These are phyloP conservation scores for Diplodus sargus DNA, from an alignment of 2,797 vertebrate genomes.

Conservation along the genomic window DNA sequence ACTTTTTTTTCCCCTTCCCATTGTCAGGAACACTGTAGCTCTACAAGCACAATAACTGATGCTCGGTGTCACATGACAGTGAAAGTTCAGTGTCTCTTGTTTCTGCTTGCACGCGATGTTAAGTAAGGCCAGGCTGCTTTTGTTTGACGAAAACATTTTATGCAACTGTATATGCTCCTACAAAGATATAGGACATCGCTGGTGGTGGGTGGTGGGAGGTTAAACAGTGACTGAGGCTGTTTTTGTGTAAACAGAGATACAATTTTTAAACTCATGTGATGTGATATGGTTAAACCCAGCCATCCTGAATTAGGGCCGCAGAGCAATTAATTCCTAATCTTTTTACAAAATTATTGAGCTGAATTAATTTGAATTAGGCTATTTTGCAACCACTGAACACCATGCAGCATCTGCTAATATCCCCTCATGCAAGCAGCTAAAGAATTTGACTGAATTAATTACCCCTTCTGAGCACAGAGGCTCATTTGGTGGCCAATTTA, in stretches of 20 bases:
- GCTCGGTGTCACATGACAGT: conserved; percentile 54
- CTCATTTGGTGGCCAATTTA: conserved; percentile 44
- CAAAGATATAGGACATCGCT: neutral
- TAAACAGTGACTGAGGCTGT: neutral
- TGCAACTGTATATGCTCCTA: neutral
- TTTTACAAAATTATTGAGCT: conserved; percentile 25
- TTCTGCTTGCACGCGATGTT: conserved; percentile 26
- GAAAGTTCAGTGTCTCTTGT: conserved; percentile 36
- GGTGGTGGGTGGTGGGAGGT: neutral
- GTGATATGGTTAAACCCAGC: conserved; percentile 25
- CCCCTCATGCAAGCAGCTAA: conserved; percentile 17
- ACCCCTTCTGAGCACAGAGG: conserved; percentile 16
- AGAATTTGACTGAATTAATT: conserved; percentile 48
- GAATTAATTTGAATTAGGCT: conserved; percentile 55
- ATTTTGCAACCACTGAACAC: conserved; percentile 40
- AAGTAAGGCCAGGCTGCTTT: conserved; percentile 29
- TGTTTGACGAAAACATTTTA: conserved; percentile 10
- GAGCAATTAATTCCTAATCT: conserved; percentile 26
- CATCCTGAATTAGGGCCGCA: conserved; percentile 20
- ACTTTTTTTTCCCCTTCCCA: conserved; percentile 1
- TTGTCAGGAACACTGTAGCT: conserved; percentile 24
- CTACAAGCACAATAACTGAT: conserved; percentile 46
- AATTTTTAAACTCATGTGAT: neutral
- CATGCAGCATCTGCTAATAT: conserved; percentile 20
- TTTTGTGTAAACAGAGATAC: conserved; percentile 12